Base-by-base conservation (phyloP, 1,140 invertebrate genomes). In the Plutomurus gul region DNA sequence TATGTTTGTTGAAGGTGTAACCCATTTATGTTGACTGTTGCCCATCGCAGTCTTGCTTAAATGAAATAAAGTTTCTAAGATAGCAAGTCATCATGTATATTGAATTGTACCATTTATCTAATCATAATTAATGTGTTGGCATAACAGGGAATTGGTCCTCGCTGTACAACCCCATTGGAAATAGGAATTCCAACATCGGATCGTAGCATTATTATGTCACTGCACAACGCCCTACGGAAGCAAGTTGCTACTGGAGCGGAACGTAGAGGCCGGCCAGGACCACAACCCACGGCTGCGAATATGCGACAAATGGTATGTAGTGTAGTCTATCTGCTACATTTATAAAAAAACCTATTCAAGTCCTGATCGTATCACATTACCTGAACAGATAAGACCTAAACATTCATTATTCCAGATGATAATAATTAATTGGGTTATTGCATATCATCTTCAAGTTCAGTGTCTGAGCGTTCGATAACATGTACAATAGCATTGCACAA, bases 291-390 rank as follows among this genome's bases (percentile, higher is more conserved):
- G 27, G 90, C 91, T 36, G 91, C 93, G 2, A 92, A 92, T 82
- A 94, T 95, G 87, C 91, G 91, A 87, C 92, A 94, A 88, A 91
- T 95, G 90, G 93, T 93, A 87, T 87, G 88, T 65, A 30, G n/a
- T n/a, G n/a, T n/a, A n/a, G n/a, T n/a, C n/a, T n/a, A 56, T 22
- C 10, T 33, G 4, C 5, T 10, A 56, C 49, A 56, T 27, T 56
- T 22, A 27, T 65, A n/a, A 36, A 51, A 18, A 8, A 65, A n/a
- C 3, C 18, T 49, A n/a, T 8, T 49, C n/a, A 6, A 49, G 7
- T 4, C n/a, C 8, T n/a, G 2, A 49, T 8, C 25, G 5, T n/a
- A n/a, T n/a, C n/a, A n/a, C n/a, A n/a, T n/a, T n/a, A 25, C 18
- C 3, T 51, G 13, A 51, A 25, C 47, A n/a, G 7, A 60, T 65